Evolutionary conservation across 2,888 invertebrate species (phyloP).

Genomic region (Neelides folsomi): DNA sequence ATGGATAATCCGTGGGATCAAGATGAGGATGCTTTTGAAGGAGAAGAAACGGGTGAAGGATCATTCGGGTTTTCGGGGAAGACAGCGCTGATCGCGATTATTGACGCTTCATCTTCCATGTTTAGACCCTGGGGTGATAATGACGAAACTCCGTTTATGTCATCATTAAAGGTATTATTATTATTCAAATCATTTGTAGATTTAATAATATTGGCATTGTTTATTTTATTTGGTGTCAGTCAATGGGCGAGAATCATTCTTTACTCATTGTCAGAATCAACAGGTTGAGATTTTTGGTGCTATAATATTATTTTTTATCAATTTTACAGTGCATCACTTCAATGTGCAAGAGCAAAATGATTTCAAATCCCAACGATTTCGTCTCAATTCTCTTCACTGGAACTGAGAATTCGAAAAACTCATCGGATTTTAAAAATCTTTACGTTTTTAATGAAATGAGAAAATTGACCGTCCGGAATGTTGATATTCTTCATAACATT

Average conservation of each 20-base stretch:
- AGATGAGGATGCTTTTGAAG: slow-evolving; percentile 6
- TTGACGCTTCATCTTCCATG: slow-evolving; percentile 25
- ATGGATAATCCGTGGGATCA: no score
- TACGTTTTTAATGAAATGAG: slow-evolving; percentile 23
- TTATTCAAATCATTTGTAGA: no score
- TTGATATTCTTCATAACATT: slow-evolving; percentile 21
- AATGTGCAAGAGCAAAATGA: slow-evolving; percentile 24
- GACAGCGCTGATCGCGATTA: slow-evolving; percentile 17
- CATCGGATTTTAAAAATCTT: slow-evolving; percentile 17
- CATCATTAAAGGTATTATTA: slow-evolving; percentile 23
- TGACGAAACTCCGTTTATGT: slow-evolving; percentile 18
- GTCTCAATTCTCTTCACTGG: slow-evolving; percentile 23
- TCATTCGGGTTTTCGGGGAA: slow-evolving; percentile 7
- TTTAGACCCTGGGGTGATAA: slow-evolving; percentile 19
- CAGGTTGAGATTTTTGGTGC: no score
- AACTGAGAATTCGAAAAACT: slow-evolving; percentile 22
- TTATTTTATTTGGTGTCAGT: no score
- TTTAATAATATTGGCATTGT: no score
- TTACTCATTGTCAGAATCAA: no score
- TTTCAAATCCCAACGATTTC: slow-evolving; percentile 19
- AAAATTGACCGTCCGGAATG: slow-evolving; percentile 18
- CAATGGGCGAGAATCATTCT: no score
- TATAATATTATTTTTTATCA: background rate
- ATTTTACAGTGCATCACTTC: slow-evolving; percentile 25
- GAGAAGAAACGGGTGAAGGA: slow-evolving; percentile 14